Base-by-base conservation (phyloP, 2,888 invertebrate genomes). In the Plagodis dolabraria region DNA sequence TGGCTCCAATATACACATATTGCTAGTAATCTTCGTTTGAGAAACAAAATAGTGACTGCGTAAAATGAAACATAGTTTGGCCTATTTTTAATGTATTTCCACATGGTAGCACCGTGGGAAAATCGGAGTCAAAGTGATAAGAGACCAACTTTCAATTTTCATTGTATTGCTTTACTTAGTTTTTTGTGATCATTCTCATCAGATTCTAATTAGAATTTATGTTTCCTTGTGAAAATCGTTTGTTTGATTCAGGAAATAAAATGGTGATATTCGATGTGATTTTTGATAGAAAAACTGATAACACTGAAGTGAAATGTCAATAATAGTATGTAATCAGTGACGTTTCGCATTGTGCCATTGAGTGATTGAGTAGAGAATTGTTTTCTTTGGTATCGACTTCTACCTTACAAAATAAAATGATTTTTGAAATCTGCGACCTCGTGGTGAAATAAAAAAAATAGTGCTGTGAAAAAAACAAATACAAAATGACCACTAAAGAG, bases 401-500 rank as follows among this genome's bases (percentile, higher is more conserved):
- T 90, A 90, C 91, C 87, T 85, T 83, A 76, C 68, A 69, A 53
- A 64, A 53, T 80, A 90, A 89, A 91, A 90, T 90, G 89, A 64
- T 80, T 85, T 85, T 80, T 71, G 70, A 70, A 83, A 82, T 75
- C 77, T 77, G 65, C 64, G 76, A 83, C 71, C 83, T 81, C 76
- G 86, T 87, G 76, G 86, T 87, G 73, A 88, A 88, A 83, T 87
- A 83, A 85, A 71, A 65, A 74, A 61, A 67, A 61, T 22, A 70
- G 71, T 65, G 62, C 62, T 70, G 67, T 64, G 56, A 36, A 40
- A 10, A 10, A 40, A 1, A 6, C 10, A 7, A 40, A 8, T 5
- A 36, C 49, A 90, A 83, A 72, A 93, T 93, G 93, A 93, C 93
- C 54, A 93, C 93, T 57, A 93, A 93, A 80, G 93, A 93, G 77